Conservation (phyloP, 2,113 vertebrate genomes). For the Actenoides lindsayi region DNA sequence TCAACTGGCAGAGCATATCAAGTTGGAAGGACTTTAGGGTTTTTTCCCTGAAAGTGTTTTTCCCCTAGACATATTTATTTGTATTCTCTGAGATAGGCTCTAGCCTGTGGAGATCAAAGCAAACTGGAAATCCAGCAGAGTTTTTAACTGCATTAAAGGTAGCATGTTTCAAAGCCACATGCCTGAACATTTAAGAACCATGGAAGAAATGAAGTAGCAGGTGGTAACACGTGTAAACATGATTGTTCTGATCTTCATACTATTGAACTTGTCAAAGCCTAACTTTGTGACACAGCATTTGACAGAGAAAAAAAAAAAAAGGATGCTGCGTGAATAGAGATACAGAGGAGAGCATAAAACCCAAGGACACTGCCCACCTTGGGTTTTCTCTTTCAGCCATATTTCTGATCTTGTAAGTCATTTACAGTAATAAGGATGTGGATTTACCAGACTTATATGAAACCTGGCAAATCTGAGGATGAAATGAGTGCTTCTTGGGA, state of each 20-base stretch:
- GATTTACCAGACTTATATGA: background rate
- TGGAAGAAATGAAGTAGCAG: constrained; percentile 35
- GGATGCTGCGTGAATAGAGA: background rate
- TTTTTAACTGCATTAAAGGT: constrained; percentile 36
- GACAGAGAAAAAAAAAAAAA: background rate
- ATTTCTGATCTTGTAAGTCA: background rate
- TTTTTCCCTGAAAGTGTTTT: constrained; percentile 40
- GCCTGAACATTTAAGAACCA: constrained; percentile 21
- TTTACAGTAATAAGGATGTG: background rate
- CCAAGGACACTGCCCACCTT: background rate
- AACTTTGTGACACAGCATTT: background rate
- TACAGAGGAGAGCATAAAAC: background rate
- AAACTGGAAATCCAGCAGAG: constrained; percentile 36
- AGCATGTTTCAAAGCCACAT: background rate
- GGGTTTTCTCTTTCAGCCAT: background rate
- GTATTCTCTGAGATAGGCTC: constrained; percentile 18
- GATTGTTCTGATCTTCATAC: constrained; percentile 17
- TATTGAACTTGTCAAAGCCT: constrained; percentile 16
- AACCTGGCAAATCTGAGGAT: background rate
- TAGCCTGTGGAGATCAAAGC: constrained; percentile 40
- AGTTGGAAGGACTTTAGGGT: background rate
- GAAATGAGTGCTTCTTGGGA: background rate
- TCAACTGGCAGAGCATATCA: background rate
- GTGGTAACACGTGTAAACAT: constrained; percentile 14
- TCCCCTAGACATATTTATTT: background rate